Conservation (phyloP, 2,888 invertebrate species). For the Chloroclysta siterata region DNA sequence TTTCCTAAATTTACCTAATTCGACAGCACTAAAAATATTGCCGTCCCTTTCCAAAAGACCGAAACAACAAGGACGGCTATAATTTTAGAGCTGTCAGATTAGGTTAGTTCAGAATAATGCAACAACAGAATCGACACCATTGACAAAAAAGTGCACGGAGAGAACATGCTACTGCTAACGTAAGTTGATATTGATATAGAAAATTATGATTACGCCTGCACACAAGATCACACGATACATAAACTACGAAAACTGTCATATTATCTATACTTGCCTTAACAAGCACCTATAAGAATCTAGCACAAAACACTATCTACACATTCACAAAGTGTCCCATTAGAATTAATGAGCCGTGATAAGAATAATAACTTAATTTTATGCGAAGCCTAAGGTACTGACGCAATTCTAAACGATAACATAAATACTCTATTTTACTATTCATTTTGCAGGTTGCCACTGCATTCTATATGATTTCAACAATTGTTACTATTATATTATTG, state of each 20-base stretch:
- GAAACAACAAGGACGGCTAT: too few species aligned
- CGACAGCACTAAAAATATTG: too few species aligned
- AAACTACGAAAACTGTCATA: neutral
- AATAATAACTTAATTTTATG: slow-evolving; percentile 39
- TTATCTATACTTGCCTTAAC: neutral
- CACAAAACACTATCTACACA: slow-evolving; percentile 8
- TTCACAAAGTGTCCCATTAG: slow-evolving; percentile 20
- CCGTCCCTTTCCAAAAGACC: too few species aligned
- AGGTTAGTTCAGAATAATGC: too few species aligned
- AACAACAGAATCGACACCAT: too few species aligned
- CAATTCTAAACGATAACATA: slow-evolving; percentile 37
- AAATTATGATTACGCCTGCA: neutral
- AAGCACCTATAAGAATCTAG: slow-evolving; percentile 12
- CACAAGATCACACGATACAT: neutral
- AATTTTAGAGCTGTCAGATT: too few species aligned
- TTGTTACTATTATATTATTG: neutral
- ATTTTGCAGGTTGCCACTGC: neutral
- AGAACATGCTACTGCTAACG: too few species aligned
- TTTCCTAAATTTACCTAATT: too few species aligned
- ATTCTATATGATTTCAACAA: neutral
- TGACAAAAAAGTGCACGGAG: too few species aligned
- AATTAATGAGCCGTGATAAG: slow-evolving; percentile 32
- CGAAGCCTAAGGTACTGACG: slow-evolving; percentile 21
- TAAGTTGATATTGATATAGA: neutral
- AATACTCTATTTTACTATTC: slow-evolving; percentile 29